Evolutionary conservation across 2,113 vertebrate species (phyloP).

Genomic region (Axis porcinus): DNA sequence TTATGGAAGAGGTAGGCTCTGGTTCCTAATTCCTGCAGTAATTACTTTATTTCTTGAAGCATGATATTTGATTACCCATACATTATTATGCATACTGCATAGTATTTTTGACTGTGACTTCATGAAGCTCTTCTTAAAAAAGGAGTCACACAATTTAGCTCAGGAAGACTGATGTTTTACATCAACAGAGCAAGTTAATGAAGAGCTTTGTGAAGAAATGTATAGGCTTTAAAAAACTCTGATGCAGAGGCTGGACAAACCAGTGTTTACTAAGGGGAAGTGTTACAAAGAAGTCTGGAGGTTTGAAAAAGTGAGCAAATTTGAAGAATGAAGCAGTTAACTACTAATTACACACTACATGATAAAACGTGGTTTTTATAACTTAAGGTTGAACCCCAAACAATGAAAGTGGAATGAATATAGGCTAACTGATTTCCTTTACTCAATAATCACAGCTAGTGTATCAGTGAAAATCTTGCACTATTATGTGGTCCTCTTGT

Average conservation of each 20-base stretch:
- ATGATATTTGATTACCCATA: constrained; percentile 59
- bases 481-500: background rate
- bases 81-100: constrained; percentile 31
- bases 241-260: background rate
- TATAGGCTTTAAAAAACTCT: background rate
- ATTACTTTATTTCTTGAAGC: constrained; percentile 69
- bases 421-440: background rate
- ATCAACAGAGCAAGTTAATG: background rate
- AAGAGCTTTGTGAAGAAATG: background rate
- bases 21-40: constrained; percentile 47
- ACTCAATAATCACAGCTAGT: background rate
- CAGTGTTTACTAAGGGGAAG: background rate
- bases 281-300: background rate
- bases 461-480: background rate
- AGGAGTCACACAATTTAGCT: background rate
- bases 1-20: constrained; percentile 22
- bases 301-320: background rate
- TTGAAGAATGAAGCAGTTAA: background rate
- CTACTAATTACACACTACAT: background rate
- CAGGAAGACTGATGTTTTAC: background rate
- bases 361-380: background rate
- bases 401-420: background rate
- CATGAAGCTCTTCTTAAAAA: background rate
- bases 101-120: constrained; percentile 10
- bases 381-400: background rate